phyloP scores from a whole-genome alignment of 2,113 vertebrate species.

The Saguinus imperator region DNA sequence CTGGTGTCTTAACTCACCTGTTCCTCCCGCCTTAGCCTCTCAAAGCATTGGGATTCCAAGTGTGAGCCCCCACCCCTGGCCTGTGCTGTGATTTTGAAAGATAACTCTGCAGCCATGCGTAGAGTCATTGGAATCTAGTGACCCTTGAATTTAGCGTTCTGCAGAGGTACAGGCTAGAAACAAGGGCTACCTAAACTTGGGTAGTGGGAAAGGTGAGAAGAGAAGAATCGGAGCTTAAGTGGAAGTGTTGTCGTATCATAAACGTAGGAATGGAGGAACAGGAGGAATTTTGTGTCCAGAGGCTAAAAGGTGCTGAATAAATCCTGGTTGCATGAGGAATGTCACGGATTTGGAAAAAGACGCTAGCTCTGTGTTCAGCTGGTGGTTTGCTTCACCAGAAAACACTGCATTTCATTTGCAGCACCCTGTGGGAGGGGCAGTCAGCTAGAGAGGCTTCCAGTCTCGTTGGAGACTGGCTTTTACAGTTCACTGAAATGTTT shows the following conservation, averaged over 20 bases:
- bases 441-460: not conserved
- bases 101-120: not conserved
- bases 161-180: too few relatives aligned
- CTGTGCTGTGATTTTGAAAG: not conserved
- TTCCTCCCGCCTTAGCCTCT: too few relatives aligned
- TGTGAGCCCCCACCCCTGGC: too few relatives aligned
- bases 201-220: not conserved
- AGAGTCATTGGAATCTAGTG: not conserved
- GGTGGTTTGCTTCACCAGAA: not conserved
- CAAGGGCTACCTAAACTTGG: not conserved
- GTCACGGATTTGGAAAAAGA: not conserved
- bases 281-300: not conserved
- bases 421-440: too few relatives aligned
- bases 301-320: not conserved
- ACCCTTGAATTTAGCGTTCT: not conserved
- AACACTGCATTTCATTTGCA: not conserved
- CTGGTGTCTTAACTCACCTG: too few relatives aligned
- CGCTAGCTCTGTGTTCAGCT: not conserved
- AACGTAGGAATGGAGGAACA: not conserved
- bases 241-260: too few relatives aligned
- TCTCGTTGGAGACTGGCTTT: not conserved
- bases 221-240: not conserved
- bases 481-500: not conserved
- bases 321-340: not conserved
- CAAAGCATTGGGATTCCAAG: too few relatives aligned